Base-by-base conservation (phyloP, 2,888 invertebrate species). In the Lomographa bimaculata region DNA sequence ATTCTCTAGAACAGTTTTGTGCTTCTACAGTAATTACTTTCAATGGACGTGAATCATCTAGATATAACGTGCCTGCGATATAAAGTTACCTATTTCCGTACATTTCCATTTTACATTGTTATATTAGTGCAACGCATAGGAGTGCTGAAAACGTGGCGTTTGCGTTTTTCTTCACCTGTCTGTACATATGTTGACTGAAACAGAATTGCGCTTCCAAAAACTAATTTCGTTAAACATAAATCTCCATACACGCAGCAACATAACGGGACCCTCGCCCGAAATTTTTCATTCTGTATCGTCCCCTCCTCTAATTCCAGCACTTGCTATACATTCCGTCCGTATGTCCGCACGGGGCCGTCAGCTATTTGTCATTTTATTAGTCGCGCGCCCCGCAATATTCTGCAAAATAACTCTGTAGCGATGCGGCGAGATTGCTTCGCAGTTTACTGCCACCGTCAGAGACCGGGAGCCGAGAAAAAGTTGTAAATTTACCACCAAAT, bases 331-430 rank as follows among this genome's bases (percentile, higher is more conserved):
- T 50, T 44, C 57, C 53, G 50, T 44, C 69, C 46, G 60, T 68
- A 64, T 71, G 73, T 74, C 64, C 61, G 60, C 60, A 51, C 49
- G 45, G 59, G 66, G 61, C 70, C 69, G 70, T 71, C 71, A 72
- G 70, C 78, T 78, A 84, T 84, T 83, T 84, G 83, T 85, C 83
- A 84, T 84, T 84, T 84, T 84, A 84, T 86, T 85, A 84, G 83
- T 78, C 76, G 73, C 74, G 70, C 69, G 70, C 65, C 64, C 73
- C 72, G 79, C 79, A 80, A 84, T 84, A 82, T 83, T 80, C 80
- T 72, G 68, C 68, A 75, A 76, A 82, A 82, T 85, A 83, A 83
- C 79, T 80, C 71, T 66, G 75, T 65, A 67, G 73, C 72, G 60
- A 66, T 55, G 57, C 59, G 64, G 65, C 71, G 76, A 82, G 82